Percentiles rank a stretch among this genome's conserved stretches.
phyloP scores from a whole-genome alignment of 2,797 vertebrate species.

The Spea hammondii region DNA sequence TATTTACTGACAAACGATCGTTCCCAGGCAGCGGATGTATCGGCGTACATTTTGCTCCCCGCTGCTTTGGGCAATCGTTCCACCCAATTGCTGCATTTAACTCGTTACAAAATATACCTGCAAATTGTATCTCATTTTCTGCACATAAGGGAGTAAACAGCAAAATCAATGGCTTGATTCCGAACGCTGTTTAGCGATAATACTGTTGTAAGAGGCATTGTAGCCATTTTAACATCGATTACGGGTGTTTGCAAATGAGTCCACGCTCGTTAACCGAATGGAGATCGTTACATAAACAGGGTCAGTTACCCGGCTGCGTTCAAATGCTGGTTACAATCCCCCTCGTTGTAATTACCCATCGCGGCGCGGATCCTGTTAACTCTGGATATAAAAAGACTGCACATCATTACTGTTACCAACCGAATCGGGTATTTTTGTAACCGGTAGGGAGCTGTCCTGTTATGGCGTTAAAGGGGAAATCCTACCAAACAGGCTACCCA shows the following conservation, averaged over 20 bases:
- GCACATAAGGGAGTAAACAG: neutral
- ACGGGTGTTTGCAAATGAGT: conserved; percentile 11
- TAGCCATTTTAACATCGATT: neutral
- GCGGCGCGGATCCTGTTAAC: no score
- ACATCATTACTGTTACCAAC: no score
- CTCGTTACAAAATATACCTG: neutral
- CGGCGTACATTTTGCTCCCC: neutral
- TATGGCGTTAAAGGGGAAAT: no score
- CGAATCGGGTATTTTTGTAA: no score
- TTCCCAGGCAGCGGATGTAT: neutral
- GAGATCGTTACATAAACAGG: conserved; percentile 20
- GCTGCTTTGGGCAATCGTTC: neutral
- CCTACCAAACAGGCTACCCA: no score
- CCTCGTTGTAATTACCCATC: no score
- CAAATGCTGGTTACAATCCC: neutral
- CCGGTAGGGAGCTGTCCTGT: no score
- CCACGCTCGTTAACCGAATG: conserved; percentile 11
- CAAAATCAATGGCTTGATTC: neutral
- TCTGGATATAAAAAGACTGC: no score
- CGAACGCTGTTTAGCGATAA: neutral
- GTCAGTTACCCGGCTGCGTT: neutral
- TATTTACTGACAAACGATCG: neutral
- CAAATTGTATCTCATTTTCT: conserved; percentile 9
- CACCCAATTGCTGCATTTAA: neutral
- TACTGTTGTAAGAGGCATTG: neutral